Evolutionary conservation across 2,113 vertebrate genomes (phyloP).

Genomic region (Glaucomys volans): DNA sequence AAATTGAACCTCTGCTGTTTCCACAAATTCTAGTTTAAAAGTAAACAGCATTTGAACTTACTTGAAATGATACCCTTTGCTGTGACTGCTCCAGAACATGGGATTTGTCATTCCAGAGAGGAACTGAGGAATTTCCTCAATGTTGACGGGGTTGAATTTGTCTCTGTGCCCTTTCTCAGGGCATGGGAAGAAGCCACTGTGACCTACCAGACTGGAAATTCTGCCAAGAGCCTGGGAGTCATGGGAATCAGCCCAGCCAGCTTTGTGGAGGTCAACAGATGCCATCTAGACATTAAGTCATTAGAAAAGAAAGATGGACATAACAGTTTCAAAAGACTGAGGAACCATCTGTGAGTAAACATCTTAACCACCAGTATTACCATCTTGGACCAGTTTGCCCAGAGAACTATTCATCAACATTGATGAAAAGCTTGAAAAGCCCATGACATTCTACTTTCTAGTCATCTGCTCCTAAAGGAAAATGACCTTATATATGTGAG

Average conservation of each 20-base stretch:
- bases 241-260: slow-evolving; percentile 56
- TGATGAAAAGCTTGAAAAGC: neutral
- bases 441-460: neutral
- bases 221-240: slow-evolving; percentile 68
- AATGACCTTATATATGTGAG: neutral
- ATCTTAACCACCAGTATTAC: neutral
- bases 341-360: neutral
- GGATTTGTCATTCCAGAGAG: slow-evolving; percentile 1
- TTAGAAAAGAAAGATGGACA: slow-evolving; percentile 33
- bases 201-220: slow-evolving; percentile 60
- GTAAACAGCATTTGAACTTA: slow-evolving; percentile 28
- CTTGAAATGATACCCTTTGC: slow-evolving; percentile 48
- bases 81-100: slow-evolving; percentile 22
- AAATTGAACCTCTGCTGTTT: neutral
- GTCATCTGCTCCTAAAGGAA: neutral
- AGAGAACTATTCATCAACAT: neutral
- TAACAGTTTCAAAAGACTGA: slow-evolving; percentile 39
- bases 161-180: slow-evolving; percentile 68
- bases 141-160: neutral
- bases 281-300: neutral
- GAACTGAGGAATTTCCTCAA: neutral
- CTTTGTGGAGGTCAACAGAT: slow-evolving; percentile 13
- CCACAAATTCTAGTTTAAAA: slow-evolving; percentile 66
- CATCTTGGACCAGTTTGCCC: neutral
- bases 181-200: slow-evolving; percentile 65